Evolutionary conservation across 2,888 invertebrate species (phyloP).

Genomic region (Caenorhabditis japonica): DNA sequence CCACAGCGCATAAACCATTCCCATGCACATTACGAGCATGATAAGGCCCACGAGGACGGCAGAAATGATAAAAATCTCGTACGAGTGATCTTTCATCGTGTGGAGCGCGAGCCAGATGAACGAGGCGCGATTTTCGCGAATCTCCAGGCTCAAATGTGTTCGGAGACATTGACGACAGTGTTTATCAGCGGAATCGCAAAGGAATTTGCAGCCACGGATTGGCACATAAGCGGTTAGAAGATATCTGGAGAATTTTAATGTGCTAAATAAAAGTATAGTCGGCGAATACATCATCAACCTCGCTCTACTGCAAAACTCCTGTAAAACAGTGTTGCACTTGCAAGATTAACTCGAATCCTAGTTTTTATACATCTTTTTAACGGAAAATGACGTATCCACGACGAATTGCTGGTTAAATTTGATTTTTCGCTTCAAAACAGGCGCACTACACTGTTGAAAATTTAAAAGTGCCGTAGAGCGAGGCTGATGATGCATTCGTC

Average conservation of each 20-base stretch:
- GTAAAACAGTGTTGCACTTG: too few species aligned
- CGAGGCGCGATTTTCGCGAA: conserved; percentile 49
- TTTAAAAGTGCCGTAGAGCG: too few species aligned
- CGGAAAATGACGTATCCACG: too few species aligned
- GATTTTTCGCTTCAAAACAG: too few species aligned
- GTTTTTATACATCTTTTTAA: too few species aligned
- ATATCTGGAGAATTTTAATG: conserved; percentile 37
- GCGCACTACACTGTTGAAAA: too few species aligned
- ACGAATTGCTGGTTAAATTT: too few species aligned
- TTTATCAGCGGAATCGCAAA: conserved; percentile 41
- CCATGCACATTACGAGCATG: neutral
- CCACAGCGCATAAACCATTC: neutral
- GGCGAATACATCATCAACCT: too few species aligned
- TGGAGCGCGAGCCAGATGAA: conserved; percentile 29
- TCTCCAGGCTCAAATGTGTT: conserved; percentile 64
- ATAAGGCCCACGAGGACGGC: neutral
- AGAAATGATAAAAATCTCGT: conserved; percentile 3
- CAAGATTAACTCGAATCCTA: too few species aligned
- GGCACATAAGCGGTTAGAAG: conserved; percentile 63
- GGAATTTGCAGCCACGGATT: conserved; percentile 64
- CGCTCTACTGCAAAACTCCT: too few species aligned
- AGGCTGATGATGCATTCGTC: too few species aligned
- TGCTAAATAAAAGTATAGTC: neutral
- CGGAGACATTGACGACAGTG: conserved; percentile 49
- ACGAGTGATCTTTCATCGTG: conserved; percentile 21